Base-by-base conservation (phyloP, 2,113 vertebrate species). In the Sitta europaea region DNA sequence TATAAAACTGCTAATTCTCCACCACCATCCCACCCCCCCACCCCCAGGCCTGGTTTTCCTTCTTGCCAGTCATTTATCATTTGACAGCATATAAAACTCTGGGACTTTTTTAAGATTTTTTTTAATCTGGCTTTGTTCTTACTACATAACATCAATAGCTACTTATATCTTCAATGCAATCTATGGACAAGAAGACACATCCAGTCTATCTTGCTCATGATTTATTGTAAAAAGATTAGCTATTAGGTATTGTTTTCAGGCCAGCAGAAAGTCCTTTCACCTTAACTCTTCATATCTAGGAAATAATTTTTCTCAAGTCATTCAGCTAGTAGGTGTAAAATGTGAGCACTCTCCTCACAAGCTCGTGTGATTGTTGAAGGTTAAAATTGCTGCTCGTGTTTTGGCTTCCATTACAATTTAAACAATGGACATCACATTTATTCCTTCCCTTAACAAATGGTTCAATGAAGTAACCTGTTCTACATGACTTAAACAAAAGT, bases 271-370 rank as follows among this genome's bases (percentile, higher is more conserved):
- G 42, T 62, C 47, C 61, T 89, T 91, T 55, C 58, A 51, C 62
- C 76, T 94, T 84, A 74, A 74, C 43, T 63, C 17, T 59, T 43
- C 6, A 0, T 77, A 54, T 65, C 14, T 38, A 77, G 70, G 78
- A 93, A 93, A 93, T 88, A 77, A 24, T 75, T 89, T 92, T 93
- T 62, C 75, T 91, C 27, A 82, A 76, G 33, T 70, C 47, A n/a
- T 42, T 90, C 50, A 68, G 31, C 23, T 55, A 45, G 87, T 54
- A 55, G 58, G 29, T 65, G 28, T 31, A 86, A 90, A 88, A 90
- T 50, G 6, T 28, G 38, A 84, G 11, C n/a, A 10, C 20, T 71
- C 36, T 76, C 28, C 71, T 70, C n/a, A 28, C 31, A 78, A 82
- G 23, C 31, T 72, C 22, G 4, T 19, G 0, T 38, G 40, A 18